Evolutionary conservation across 1,140 invertebrate genomes (phyloP).

Genomic region (Plutomurus gul): DNA sequence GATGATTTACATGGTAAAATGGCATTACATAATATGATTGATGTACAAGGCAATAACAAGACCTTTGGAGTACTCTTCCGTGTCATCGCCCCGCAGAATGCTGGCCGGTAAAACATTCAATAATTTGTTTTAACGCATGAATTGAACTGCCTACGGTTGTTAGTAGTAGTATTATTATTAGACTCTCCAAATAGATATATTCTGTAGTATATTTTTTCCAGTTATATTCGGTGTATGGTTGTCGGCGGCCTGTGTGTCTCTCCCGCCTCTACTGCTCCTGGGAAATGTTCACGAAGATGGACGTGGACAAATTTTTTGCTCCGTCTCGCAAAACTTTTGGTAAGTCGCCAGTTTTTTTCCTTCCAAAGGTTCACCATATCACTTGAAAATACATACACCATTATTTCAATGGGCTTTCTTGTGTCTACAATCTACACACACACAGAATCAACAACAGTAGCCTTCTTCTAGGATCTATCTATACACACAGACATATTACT

Average conservation of each 20-base stretch:
- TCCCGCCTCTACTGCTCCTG: slow-evolving; percentile 83
- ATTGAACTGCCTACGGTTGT: no score
- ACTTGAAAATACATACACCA: neutral
- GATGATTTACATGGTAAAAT: neutral
- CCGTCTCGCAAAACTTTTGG: slow-evolving; percentile 82
- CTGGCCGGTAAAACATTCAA: no score
- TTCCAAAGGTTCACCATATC: neutral
- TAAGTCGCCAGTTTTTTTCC: slow-evolving; percentile 39
- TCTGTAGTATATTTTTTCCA: no score
- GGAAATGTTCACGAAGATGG: slow-evolving; percentile 80
- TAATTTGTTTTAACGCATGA: no score
- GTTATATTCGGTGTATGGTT: slow-evolving; percentile 89
- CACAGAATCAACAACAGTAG: no score
- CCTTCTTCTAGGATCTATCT: no score
- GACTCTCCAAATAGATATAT: no score
- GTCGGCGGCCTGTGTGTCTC: slow-evolving; percentile 82
- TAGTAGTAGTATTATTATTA: no score
- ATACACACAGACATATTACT: no score
- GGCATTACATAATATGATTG: slow-evolving; percentile 57
- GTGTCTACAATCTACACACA: no score
- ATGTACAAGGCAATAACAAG: slow-evolving; percentile 93
- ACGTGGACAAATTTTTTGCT: no score
- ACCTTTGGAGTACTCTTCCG: slow-evolving; percentile 85
- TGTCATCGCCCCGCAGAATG: slow-evolving; percentile 81
- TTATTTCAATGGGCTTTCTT: no score